Base-by-base conservation (phyloP, 2,888 invertebrate genomes). In the Melanostoma scalare region DNA sequence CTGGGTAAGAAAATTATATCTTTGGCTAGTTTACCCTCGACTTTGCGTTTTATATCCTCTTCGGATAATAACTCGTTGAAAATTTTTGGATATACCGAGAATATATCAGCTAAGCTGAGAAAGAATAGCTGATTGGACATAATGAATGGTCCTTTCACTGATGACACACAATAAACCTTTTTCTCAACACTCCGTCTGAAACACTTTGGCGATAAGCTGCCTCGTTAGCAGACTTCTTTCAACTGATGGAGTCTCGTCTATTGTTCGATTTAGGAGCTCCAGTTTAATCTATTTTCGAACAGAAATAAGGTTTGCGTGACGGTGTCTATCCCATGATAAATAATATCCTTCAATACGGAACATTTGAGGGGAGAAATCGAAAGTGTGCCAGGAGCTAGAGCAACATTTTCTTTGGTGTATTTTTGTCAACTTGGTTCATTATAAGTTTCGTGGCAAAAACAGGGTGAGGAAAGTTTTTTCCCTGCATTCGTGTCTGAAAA, bases 81-180 rank as follows among this genome's bases (percentile, higher is more conserved):
- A 2, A 95, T 91, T 87, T 93, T 93, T 0, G 95, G 94, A 87
- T 95, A 94, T 4, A 94, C 92, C 10, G 93, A 93, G 88, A 95
- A 95, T 52, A 95, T 92, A 87, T 94, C 89, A 20, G 91, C 91
- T 76, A 90, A 87, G 67, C 90, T 89, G 52, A 91, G 87, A 74
- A 90, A 89, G 79, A 91, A 90, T 9, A 91, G 85, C 71, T 90
- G 89, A 86, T 89, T 89, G 46, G 90, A 84, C 90, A 91, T 90
- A 33, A n/a, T 31, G 31, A 42, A 31, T 20, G 20, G 20, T 20
- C 20, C 20, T 20, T 20, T 20, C 20, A 20, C 20, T 20, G 20
- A 20, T 20, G 20, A 20, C 20, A 20, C 20, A 20, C 20, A 20
- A 20, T 20, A 20, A 9, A 4, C 8, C 40, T 6, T 3, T 56